Evolutionary conservation across 2,888 invertebrate genomes (phyloP).

Genomic region (Mythimna vitellina): DNA sequence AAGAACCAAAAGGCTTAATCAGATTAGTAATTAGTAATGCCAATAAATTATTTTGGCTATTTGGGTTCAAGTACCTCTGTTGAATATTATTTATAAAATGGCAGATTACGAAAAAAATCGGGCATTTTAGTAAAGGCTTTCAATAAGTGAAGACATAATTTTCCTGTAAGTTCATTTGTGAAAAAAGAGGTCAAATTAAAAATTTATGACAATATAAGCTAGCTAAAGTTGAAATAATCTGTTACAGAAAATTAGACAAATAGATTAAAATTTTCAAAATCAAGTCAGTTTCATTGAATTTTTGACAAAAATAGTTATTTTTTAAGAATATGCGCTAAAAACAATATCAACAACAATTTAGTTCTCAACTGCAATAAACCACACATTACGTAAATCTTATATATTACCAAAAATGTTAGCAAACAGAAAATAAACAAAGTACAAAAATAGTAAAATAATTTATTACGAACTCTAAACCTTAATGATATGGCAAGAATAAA

Average conservation of each 20-base stretch:
- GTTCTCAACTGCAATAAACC: not conserved
- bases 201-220: not conserved
- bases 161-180: not conserved
- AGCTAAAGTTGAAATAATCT: not conserved
- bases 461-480: conserved; percentile 64
- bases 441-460: conserved; percentile 67
- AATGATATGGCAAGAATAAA: conserved; percentile 85
- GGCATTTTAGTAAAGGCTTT: conserved; percentile 9
- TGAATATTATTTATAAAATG: conserved; percentile 17
- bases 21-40: conserved; percentile 8
- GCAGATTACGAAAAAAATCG: not conserved
- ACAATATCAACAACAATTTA: no score
- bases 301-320: not conserved
- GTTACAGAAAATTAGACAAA: no score
- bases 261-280: no score
- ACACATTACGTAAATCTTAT: not conserved
- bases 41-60: conserved; percentile 17
- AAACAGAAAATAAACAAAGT: conserved; percentile 52
- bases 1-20: conserved; percentile 1
- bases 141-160: not conserved
- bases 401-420: not conserved
- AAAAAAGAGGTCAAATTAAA: not conserved
- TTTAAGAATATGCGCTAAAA: no score
- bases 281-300: not conserved
- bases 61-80: conserved; percentile 28